phyloP scores from a whole-genome alignment of 2,888 invertebrate genomes.

The Thecophora atra region DNA sequence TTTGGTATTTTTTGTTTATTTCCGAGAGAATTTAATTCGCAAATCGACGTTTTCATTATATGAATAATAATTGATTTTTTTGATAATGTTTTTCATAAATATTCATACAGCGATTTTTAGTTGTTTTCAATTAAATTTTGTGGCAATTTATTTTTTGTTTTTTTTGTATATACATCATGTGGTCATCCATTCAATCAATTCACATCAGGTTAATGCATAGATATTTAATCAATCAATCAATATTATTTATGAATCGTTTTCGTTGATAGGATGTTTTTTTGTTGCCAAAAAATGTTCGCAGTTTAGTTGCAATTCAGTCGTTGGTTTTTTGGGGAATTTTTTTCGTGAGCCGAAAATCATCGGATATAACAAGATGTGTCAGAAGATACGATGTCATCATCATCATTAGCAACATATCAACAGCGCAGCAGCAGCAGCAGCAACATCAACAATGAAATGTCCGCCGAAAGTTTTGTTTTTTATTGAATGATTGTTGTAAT shows the following conservation, averaged over 20 bases:
- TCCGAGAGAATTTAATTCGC: too few species aligned
- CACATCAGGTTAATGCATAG: too few species aligned
- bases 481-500: neutral
- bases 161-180: neutral
- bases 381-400: conserved; percentile 66
- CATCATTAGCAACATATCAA: conserved; percentile 58
- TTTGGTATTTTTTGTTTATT: too few species aligned
- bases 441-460: conserved; percentile 50
- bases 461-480: conserved; percentile 42
- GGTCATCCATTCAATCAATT: too few species aligned
- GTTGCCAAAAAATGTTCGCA: too few species aligned
- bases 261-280: neutral
- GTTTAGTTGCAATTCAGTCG: conserved; percentile 52
- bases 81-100: conserved; percentile 1
- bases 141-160: neutral
- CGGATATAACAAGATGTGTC: conserved; percentile 65
- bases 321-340: conserved; percentile 57
- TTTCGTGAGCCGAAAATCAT: conserved; percentile 64
- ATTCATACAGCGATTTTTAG: neutral
- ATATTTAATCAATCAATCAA: neutral
- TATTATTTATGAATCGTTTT: too few species aligned
- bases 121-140: neutral
- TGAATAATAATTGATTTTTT: neutral
- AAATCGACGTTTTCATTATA: neutral
- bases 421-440: conserved; percentile 47